Percentiles rank a stretch among this genome's conserved stretches.
Evolutionary conservation across 2,888 invertebrate species (phyloP).

Genomic region (Oegoconia quadripuncta): DNA sequence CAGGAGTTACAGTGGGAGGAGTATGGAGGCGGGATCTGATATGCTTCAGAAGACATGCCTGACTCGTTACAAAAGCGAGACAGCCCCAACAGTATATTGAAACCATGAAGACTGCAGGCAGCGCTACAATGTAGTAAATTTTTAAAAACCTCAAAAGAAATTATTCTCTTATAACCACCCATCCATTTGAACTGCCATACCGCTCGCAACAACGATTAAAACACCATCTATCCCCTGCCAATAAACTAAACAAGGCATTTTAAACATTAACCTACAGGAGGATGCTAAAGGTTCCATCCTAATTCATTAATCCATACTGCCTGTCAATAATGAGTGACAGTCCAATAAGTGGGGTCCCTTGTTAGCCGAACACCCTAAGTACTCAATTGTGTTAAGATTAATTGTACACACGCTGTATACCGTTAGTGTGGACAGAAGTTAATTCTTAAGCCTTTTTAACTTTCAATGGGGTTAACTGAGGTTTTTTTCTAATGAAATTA

Average conservation of each 20-base stretch:
- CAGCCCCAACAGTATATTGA: too few relatives aligned
- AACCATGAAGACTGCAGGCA: too few relatives aligned
- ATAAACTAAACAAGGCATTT: background rate
- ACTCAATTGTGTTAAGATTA: conserved; percentile 42
- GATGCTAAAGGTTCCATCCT: conserved; percentile 9
- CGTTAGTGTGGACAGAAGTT: conserved; percentile 16
- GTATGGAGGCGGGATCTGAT: too few relatives aligned
- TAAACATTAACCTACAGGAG: conserved; percentile 1
- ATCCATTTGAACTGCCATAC: too few relatives aligned
- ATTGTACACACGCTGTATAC: conserved; percentile 22
- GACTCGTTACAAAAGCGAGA: too few relatives aligned
- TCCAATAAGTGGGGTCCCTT: conserved; percentile 35
- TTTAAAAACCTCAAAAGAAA: too few relatives aligned
- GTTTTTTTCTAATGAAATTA: conserved; percentile 2
- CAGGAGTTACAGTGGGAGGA: too few relatives aligned
- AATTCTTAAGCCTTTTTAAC: conserved; percentile 7
- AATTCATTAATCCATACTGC: conserved; percentile 24
- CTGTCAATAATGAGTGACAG: conserved; percentile 43
- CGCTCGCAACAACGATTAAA: too few relatives aligned
- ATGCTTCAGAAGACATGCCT: too few relatives aligned
- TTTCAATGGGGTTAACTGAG: conserved; percentile 8
- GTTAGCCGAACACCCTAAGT: conserved; percentile 5
- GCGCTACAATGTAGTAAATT: too few relatives aligned
- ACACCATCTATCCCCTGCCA: too few relatives aligned
- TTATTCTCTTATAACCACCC: too few relatives aligned